Conservation (phyloP, 1,140 invertebrate genomes). For the Cyclargus thomasi region DNA sequence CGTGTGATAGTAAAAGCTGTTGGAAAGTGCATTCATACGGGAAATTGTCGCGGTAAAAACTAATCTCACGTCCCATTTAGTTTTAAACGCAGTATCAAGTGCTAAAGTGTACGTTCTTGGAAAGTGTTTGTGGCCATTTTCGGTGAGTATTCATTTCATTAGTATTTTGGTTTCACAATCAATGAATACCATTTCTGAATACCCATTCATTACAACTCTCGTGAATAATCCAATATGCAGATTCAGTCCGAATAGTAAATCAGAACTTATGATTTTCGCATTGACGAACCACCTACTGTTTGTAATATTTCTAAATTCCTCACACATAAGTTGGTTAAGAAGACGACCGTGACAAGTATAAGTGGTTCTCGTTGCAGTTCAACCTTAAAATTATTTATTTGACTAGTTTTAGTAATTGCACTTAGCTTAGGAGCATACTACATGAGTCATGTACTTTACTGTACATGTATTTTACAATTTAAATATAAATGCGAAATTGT, state of each 20-base stretch:
- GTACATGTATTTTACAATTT: no score
- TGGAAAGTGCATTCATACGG: slow-evolving; percentile 70
- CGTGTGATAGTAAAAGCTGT: slow-evolving; percentile 72
- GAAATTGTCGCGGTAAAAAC: slow-evolving; percentile 66
- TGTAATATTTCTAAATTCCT: neutral
- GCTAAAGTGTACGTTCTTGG: slow-evolving; percentile 43
- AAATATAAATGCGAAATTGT: no score
- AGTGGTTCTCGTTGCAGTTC: neutral
- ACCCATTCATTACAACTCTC: neutral
- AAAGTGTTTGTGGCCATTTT: slow-evolving; percentile 68
- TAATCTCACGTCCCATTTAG: slow-evolving; percentile 65
- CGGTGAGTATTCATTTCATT: slow-evolving; percentile 51
- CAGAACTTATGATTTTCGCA: neutral
- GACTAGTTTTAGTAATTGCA: neutral
- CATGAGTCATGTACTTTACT: no score
- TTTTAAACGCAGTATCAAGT: slow-evolving; percentile 37
- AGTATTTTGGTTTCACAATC: slow-evolving; percentile 45
- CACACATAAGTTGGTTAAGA: neutral
- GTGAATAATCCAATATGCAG: neutral
- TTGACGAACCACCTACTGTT: neutral
- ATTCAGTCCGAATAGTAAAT: neutral
- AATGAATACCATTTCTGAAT: neutral
- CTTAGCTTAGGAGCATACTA: no score
- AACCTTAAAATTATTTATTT: neutral
- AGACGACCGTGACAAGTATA: neutral